Evolutionary conservation across 2,888 invertebrate species (phyloP).

Genomic region (Agonum fuliginosum): DNA sequence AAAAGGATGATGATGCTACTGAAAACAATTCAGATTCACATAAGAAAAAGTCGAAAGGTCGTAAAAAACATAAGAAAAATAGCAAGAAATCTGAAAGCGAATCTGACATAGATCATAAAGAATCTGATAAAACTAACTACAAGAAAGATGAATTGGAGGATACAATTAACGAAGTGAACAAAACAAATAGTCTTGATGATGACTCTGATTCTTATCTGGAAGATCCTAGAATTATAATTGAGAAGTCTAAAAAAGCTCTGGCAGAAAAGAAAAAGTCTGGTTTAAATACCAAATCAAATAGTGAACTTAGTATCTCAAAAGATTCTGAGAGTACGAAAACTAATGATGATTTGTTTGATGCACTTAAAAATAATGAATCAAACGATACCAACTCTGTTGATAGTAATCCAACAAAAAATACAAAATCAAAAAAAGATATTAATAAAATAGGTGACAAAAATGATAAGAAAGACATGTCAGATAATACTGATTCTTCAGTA

Average conservation of each 20-base stretch:
- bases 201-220: neutral
- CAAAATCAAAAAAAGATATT: conserved; percentile 16
- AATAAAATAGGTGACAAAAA: too few relatives aligned
- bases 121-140: too few relatives aligned
- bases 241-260: neutral
- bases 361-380: neutral
- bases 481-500: neutral
- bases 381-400: neutral
- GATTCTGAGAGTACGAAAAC: neutral
- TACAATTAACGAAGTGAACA: too few relatives aligned
- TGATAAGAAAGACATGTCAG: neutral
- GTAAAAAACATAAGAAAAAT: neutral
- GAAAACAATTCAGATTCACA: conserved; percentile 7
- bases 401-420: neutral
- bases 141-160: neutral
- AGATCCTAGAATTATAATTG: neutral
- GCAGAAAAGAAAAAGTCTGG: neutral
- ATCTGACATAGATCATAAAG: neutral
- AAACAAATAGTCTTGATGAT: neutral
- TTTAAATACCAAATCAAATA: neutral
- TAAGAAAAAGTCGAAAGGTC: neutral
- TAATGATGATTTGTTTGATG: neutral
- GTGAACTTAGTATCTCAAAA: neutral
- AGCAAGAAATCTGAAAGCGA: neutral
- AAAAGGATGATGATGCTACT: neutral